These are phyloP conservation scores for Gryllus bimaculatus DNA, from an alignment of 1,140 invertebrate species.

Conservation along the genomic window DNA sequence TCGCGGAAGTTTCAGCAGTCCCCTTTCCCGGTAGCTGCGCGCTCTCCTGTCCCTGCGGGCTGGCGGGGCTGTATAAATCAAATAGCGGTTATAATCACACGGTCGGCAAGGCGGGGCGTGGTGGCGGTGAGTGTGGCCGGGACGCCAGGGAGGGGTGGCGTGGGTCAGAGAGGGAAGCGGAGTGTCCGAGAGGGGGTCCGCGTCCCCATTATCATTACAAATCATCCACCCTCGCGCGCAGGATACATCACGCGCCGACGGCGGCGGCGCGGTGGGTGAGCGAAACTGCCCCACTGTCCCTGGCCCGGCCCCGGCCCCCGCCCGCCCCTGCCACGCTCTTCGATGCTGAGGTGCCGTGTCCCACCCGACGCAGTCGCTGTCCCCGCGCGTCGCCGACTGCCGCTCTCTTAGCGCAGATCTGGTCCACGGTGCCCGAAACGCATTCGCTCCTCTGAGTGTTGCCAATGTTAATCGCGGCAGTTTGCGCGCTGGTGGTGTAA, in stretches of 20 bases:
- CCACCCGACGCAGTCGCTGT: no score
- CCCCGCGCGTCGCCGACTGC: no score
- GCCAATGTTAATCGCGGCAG: no score
- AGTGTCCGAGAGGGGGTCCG: neutral
- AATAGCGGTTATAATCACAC: slow-evolving; percentile 4
- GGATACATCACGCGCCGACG: neutral
- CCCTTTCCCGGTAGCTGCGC: neutral
- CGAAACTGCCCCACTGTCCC: neutral
- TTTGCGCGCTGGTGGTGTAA: no score
- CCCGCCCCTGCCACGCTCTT: no score
- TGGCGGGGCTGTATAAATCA: neutral
- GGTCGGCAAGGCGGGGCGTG: neutral
- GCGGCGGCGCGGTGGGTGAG: no score
- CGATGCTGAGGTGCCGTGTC: no score
- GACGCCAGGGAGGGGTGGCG: no score
- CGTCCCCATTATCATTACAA: neutral
- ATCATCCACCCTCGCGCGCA: neutral
- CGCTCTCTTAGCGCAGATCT: no score
- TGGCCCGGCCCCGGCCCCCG: no score
- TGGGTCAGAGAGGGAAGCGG: neutral
- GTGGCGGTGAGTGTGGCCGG: neutral
- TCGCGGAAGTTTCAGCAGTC: neutral
- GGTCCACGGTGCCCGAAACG: no score
- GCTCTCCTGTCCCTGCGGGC: neutral
- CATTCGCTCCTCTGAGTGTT: no score